Conservation (phyloP, 1,140 invertebrate genomes). For the Amyelois transitella region DNA sequence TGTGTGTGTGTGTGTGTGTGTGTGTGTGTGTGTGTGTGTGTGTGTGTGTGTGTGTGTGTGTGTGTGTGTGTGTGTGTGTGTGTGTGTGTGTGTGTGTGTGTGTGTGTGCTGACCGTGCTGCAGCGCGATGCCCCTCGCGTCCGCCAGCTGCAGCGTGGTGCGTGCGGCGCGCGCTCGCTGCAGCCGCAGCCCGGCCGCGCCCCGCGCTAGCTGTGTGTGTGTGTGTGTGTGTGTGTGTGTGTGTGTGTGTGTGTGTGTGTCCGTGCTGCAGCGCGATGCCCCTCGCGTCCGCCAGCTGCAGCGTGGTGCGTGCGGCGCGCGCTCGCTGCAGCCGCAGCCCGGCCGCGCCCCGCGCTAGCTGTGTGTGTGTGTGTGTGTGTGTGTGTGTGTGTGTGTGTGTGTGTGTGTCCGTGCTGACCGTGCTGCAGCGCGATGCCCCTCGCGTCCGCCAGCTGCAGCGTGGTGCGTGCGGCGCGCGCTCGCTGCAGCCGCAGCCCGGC, state of each 20-base stretch:
- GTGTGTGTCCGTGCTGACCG: no score
- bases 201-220: not conserved
- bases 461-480: conserved; percentile 22
- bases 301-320: conserved; percentile 18
- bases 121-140: conserved; percentile 22
- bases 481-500: conserved; percentile 13
- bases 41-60: no score
- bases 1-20: no score
- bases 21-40: no score
- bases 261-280: conserved; percentile 29
- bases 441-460: conserved; percentile 17
- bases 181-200: not conserved
- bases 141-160: conserved; percentile 19
- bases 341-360: no score
- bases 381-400: no score
- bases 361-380: no score
- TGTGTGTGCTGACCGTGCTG: conserved; percentile 18
- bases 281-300: conserved; percentile 21
- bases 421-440: conserved; percentile 14
- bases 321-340: conserved; percentile 33
- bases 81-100: no score
- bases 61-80: no score
- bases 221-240: no score
- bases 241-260: no score
- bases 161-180: conserved; percentile 14